Evolutionary conservation across 2,888 invertebrate genomes (phyloP).

Genomic region (Amblyjoppa proteus): DNA sequence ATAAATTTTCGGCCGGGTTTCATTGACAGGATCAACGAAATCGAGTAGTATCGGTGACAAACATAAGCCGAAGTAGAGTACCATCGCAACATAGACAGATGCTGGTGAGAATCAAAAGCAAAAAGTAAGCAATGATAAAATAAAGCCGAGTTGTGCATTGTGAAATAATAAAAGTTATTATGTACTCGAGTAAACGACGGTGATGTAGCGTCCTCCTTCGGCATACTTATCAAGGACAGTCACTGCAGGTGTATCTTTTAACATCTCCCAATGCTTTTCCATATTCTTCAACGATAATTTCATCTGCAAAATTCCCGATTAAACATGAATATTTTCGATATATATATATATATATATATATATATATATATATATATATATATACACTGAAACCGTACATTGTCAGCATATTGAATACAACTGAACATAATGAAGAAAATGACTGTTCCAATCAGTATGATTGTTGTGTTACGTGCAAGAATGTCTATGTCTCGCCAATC

Average conservation of each 20-base stretch:
- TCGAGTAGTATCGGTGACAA: slow-evolving; percentile 26
- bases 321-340: too few relatives aligned
- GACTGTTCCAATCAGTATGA: too few relatives aligned
- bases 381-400: too few relatives aligned
- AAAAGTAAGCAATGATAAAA: background rate
- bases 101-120: background rate
- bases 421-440: too few relatives aligned
- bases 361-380: too few relatives aligned
- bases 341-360: too few relatives aligned
- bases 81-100: background rate
- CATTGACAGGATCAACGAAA: background rate
- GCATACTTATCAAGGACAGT: background rate
- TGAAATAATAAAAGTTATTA: background rate
- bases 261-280: too few relatives aligned
- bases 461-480: too few relatives aligned
- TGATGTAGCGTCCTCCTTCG: background rate
- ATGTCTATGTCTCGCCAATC: too few relatives aligned
- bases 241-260: background rate
- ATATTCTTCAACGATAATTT: too few relatives aligned
- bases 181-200: background rate
- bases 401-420: too few relatives aligned
- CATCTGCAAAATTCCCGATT: too few relatives aligned
- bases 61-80: background rate
- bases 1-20: background rate
- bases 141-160: background rate